Evolutionary conservation across 2,797 vertebrate species (phyloP).

Genomic region (Yasuhikotakia modesta): DNA sequence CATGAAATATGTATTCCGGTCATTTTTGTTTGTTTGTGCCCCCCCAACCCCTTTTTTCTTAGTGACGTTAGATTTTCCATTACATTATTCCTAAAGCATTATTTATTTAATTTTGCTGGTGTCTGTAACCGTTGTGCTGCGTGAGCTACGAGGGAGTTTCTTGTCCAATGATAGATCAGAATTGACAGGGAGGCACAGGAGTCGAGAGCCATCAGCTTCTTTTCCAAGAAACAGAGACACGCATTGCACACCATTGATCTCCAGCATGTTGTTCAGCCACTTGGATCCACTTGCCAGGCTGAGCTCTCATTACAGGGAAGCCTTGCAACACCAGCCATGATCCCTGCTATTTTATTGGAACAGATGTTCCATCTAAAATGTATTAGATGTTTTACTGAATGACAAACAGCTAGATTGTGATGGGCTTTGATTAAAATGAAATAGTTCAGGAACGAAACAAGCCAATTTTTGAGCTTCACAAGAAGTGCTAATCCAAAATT

Average conservation of each 20-base stretch:
- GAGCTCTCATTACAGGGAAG: constrained; percentile 36
- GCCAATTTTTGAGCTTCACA: constrained; percentile 26
- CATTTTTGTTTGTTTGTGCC: constrained; percentile 26
- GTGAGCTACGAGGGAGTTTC: constrained; percentile 7
- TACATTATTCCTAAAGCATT: neutral
- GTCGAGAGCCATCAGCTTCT: constrained; percentile 5
- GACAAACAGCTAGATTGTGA: constrained; percentile 41
- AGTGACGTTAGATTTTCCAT: neutral
- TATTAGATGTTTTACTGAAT: constrained; percentile 43
- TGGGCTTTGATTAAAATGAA: constrained; percentile 31
- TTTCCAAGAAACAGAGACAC: constrained; percentile 1
- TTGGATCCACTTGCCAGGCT: constrained; percentile 25
- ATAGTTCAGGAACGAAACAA: constrained; percentile 10
- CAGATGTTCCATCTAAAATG: constrained; percentile 56
- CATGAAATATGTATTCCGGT: constrained; percentile 6
- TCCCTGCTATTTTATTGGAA: constrained; percentile 36
- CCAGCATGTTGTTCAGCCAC: constrained; percentile 1
- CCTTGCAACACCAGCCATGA: constrained; percentile 41
- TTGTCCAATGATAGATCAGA: constrained; percentile 16
- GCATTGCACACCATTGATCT: constrained; percentile 30
- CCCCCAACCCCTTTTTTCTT: neutral
- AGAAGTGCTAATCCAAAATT: neutral
- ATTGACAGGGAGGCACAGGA: constrained; percentile 16
- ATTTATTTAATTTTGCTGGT: constrained; percentile 18
- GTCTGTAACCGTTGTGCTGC: constrained; percentile 9